Conservation (phyloP, 2,797 vertebrate species). For the Galagoides demidoff region DNA sequence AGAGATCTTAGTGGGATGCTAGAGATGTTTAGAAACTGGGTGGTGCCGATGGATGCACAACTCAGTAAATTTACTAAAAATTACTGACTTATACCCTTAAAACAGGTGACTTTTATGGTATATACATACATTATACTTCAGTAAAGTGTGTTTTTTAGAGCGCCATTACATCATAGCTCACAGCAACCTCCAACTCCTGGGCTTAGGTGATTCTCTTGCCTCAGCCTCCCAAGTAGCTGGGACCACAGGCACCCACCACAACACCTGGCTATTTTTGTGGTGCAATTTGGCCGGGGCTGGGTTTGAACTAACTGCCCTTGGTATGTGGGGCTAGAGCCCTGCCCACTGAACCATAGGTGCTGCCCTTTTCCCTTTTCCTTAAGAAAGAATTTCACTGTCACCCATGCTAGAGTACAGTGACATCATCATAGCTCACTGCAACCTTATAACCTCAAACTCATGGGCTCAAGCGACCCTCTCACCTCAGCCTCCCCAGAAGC, state of each 20-base stretch:
- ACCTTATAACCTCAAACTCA: not conserved
- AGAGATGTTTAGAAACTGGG: not conserved
- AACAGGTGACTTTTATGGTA: not conserved
- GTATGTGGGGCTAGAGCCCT: no score
- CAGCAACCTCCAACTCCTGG: no score
- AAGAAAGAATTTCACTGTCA: not conserved
- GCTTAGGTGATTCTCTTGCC: no score
- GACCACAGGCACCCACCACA: no score
- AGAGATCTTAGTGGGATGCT: rapidly evolving
- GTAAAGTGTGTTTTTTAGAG: not conserved
- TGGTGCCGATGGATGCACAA: not conserved
- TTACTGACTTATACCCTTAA: not conserved
- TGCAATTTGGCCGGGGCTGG: no score
- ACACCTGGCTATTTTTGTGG: no score
- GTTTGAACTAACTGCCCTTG: no score
- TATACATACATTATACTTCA: not conserved
- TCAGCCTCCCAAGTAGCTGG: no score
- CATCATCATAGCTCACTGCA: not conserved
- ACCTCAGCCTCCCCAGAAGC: no score
- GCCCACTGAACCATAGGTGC: no score
- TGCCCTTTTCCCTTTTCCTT: not conserved
- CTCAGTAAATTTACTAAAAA: not conserved
- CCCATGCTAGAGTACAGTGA: not conserved
- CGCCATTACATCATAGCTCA: no score
- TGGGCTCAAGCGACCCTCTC: not conserved